Conservation (phyloP, 1,140 invertebrate genomes). For the Drosophila yakuba region DNA sequence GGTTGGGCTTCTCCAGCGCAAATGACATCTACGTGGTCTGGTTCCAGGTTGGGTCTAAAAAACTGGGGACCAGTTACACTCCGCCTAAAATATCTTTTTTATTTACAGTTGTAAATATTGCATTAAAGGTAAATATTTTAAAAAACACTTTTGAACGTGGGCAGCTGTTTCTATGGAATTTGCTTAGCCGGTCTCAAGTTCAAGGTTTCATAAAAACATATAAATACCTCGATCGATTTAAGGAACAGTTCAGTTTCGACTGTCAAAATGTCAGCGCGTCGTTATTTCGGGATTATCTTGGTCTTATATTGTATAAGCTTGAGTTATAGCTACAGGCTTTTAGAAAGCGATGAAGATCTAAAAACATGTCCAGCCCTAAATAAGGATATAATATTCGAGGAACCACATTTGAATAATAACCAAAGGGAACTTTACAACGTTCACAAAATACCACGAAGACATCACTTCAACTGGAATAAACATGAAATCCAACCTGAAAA, state of each 20-base stretch:
- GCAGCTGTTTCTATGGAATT: slow-evolving; percentile 45
- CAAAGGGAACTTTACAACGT: slow-evolving; percentile 33
- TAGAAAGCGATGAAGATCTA: slow-evolving; percentile 6
- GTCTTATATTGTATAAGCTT: slow-evolving; percentile 9
- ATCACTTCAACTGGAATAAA: background rate
- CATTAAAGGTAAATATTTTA: slow-evolving; percentile 20
- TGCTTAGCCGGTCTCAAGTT: slow-evolving; percentile 39
- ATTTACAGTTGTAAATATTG: slow-evolving; percentile 27
- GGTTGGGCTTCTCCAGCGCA: slow-evolving; percentile 25
- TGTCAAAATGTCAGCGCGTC: slow-evolving; percentile 39
- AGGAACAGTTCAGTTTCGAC: slow-evolving; percentile 33
- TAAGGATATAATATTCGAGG: background rate
- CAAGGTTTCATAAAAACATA: slow-evolving; percentile 42
- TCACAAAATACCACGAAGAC: background rate
- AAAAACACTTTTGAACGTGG: slow-evolving; percentile 23
- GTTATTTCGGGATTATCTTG: slow-evolving; percentile 3
- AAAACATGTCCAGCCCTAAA: slow-evolving; percentile 31
- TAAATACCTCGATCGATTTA: slow-evolving; percentile 27
- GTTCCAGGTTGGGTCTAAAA: slow-evolving; percentile 6
- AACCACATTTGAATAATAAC: slow-evolving; percentile 6
- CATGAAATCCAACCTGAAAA: slow-evolving; percentile 11
- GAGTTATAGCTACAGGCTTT: slow-evolving; percentile 22
- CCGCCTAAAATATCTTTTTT: background rate
- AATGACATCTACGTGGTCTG: slow-evolving; percentile 71
- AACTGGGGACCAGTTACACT: background rate